Evolutionary conservation across 2,797 vertebrate species (phyloP).

Genomic region (Adelosebastes latens): DNA sequence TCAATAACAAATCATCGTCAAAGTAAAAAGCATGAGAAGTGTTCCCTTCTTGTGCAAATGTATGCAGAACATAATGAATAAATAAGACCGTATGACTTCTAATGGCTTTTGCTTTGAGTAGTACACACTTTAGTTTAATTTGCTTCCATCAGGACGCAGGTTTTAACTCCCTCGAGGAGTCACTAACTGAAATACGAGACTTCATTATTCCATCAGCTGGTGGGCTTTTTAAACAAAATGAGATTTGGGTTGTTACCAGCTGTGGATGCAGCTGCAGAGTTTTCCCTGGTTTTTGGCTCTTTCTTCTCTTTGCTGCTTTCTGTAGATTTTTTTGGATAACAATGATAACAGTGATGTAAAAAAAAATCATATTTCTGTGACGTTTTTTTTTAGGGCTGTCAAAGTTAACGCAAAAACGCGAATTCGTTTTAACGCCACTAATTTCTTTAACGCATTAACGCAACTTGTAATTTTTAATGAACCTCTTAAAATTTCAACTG

Average conservation of each 20-base stretch:
- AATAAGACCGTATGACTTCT: not conserved
- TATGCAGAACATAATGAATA: not conserved
- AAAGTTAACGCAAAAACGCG: fast-evolving
- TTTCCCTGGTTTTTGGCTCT: not conserved
- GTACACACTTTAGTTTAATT: not conserved
- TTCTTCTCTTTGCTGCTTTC: not conserved
- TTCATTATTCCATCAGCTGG: not conserved
- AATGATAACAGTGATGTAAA: not conserved
- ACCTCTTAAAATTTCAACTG: too few relatives aligned
- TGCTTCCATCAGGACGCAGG: not conserved
- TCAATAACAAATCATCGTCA: not conserved
- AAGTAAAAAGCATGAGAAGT: not conserved
- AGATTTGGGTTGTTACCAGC: not conserved
- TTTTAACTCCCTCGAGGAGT: not conserved
- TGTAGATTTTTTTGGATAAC: not conserved
- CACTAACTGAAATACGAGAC: not conserved
- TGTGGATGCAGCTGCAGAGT: not conserved
- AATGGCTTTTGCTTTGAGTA: not conserved
- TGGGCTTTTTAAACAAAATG: not conserved
- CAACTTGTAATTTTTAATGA: too few relatives aligned
- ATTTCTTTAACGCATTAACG: too few relatives aligned
- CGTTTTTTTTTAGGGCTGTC: too few relatives aligned
- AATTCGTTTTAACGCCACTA: too few relatives aligned
- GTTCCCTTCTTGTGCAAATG: not conserved
- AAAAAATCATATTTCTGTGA: too few relatives aligned